A percentile compares a stretch with the other conserved stretches of the same genome.
Conservation (phyloP, 2,113 vertebrate genomes). For the Panthera uncia region DNA sequence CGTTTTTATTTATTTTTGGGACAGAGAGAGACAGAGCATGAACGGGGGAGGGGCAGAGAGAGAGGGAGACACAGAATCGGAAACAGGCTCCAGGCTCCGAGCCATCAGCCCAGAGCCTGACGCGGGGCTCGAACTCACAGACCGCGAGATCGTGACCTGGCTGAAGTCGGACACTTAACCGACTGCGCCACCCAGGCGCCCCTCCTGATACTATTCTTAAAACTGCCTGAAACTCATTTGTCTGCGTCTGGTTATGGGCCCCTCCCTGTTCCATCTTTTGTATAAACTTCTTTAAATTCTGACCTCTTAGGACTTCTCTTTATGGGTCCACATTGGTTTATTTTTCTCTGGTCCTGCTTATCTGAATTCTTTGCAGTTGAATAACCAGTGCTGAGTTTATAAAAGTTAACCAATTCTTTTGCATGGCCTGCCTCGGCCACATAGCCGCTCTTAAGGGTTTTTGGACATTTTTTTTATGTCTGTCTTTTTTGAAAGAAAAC, state of each 20-base stretch:
- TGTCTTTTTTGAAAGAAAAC: not conserved
- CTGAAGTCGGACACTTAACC: too few relatives aligned
- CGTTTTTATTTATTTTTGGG: too few relatives aligned
- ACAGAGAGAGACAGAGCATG: too few relatives aligned
- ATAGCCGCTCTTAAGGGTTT: not conserved
- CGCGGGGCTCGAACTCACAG: too few relatives aligned
- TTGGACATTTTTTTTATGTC: not conserved
- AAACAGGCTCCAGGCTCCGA: too few relatives aligned
- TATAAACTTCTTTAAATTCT: conserved; percentile 9
- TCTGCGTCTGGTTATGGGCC: not conserved
- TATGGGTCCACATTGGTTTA: not conserved
- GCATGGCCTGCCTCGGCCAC: not conserved
- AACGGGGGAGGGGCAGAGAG: too few relatives aligned
- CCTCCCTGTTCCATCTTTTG: not conserved
- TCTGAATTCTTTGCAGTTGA: conserved; percentile 3
- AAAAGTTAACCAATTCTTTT: not conserved
- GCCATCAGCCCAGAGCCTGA: too few relatives aligned
- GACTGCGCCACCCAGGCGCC: too few relatives aligned
- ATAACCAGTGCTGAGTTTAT: conserved; percentile 20
- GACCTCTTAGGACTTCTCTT: not conserved
- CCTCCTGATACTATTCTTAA: not conserved
- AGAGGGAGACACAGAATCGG: too few relatives aligned
- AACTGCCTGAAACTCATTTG: not conserved
- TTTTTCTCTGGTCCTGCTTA: not conserved
- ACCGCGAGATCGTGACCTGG: too few relatives aligned